phyloP scores from a whole-genome alignment of 2,797 vertebrate genomes.

The Pristis pectinata region DNA sequence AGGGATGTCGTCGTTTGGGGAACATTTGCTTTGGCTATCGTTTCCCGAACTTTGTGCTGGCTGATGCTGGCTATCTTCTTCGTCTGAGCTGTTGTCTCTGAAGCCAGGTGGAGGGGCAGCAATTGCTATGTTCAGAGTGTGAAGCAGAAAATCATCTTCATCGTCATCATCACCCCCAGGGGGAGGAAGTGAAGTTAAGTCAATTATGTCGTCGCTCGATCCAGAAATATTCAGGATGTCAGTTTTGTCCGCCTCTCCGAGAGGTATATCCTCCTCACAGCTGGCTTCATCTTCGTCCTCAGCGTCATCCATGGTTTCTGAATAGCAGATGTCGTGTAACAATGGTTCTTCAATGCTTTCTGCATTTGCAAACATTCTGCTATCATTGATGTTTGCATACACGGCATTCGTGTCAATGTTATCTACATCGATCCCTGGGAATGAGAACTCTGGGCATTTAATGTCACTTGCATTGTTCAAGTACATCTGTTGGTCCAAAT shows the following conservation, averaged over 20 bases:
- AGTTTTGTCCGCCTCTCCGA: slow-evolving; percentile 79
- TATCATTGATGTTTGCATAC: slow-evolving; percentile 75
- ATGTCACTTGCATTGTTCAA: slow-evolving; percentile 77
- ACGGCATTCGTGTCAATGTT: slow-evolving; percentile 75
- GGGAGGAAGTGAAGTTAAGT: slow-evolving; percentile 92
- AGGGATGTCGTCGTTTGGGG: slow-evolving; percentile 74
- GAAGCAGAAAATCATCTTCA: slow-evolving; percentile 83
- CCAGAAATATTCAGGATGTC: slow-evolving; percentile 83
- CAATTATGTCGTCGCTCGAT: slow-evolving; percentile 96
- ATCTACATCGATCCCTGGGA: slow-evolving; percentile 75
- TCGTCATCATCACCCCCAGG: slow-evolving; percentile 85
- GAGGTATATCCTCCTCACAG: slow-evolving; percentile 87
- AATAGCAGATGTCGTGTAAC: slow-evolving; percentile 91
- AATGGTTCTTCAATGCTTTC: slow-evolving; percentile 92
- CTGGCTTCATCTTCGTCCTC: slow-evolving; percentile 97
- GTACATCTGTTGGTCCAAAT: slow-evolving; percentile 81
- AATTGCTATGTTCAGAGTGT: slow-evolving; percentile 93
- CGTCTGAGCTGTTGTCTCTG: slow-evolving; percentile 88
- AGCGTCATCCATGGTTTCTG: slow-evolving; percentile 89
- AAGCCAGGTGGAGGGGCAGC: slow-evolving; percentile 95
- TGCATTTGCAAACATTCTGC: slow-evolving; percentile 79
- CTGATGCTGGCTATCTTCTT: slow-evolving; percentile 82
- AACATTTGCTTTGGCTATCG: slow-evolving; percentile 53
- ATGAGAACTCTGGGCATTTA: slow-evolving; percentile 72
- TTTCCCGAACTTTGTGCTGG: slow-evolving; percentile 54